A percentile compares a stretch with the other conserved stretches of the same genome.
phyloP scores from a whole-genome alignment of 2,888 invertebrate species.

The Tetheella fluctuosa region DNA sequence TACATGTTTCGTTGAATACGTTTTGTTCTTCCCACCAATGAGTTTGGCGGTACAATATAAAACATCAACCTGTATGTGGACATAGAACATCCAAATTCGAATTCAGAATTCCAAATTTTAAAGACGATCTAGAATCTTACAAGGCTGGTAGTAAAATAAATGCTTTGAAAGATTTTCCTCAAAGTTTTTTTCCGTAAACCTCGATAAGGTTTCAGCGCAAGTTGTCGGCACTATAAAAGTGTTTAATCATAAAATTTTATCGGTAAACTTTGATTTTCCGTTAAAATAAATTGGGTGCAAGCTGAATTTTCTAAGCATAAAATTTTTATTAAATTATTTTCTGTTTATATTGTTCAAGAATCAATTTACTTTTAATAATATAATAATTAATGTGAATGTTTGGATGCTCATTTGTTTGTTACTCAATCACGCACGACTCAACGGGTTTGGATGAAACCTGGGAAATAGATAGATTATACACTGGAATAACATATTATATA shows the following conservation, averaged over 20 bases:
- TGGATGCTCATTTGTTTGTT: no score
- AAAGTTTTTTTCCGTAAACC: neutral
- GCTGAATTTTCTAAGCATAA: neutral
- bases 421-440: no score
- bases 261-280: constrained; percentile 7
- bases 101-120: no score
- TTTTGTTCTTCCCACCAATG: no score
- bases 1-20: no score
- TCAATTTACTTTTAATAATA: neutral
- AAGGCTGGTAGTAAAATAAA: neutral
- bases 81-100: no score
- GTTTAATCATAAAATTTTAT: constrained; percentile 7
- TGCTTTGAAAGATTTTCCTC: neutral
- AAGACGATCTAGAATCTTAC: neutral
- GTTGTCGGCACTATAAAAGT: neutral
- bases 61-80: no score
- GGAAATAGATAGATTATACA: no score
- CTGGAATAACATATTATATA: no score
- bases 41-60: no score
- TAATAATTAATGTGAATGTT: no score
- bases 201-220: neutral
- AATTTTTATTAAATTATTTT: neutral
- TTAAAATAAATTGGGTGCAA: constrained; percentile 2
- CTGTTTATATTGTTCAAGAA: neutral
- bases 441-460: no score